Percentiles rank a stretch among this genome's conserved stretches.
Evolutionary conservation across 2,888 invertebrate species (phyloP).

Genomic region (Ormyrus rosae): DNA sequence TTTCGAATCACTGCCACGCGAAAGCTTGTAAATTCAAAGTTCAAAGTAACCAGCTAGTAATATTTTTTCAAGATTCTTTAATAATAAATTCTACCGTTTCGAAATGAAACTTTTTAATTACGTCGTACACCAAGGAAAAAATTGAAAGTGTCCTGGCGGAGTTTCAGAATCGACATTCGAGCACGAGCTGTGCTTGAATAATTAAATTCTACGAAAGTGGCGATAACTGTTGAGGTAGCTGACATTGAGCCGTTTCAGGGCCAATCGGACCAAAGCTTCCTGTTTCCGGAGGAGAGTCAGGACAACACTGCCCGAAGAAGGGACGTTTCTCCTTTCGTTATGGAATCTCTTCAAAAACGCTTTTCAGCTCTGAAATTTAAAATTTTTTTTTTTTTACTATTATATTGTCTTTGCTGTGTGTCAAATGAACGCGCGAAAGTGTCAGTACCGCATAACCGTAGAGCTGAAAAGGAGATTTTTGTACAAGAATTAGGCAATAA

Average conservation of each 20-base stretch:
- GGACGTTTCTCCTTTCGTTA: constrained; percentile 2
- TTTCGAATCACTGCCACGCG: too few species aligned
- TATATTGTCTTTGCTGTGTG: background rate
- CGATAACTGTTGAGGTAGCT: constrained; percentile 73
- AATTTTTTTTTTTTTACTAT: background rate
- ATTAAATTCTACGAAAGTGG: constrained; percentile 63
- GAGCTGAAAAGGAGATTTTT: background rate
- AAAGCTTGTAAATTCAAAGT: too few species aligned
- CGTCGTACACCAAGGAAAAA: background rate
- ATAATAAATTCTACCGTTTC: background rate
- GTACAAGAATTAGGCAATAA: background rate
- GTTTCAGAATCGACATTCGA: constrained; percentile 56
- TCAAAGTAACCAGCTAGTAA: too few species aligned
- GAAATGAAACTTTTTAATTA: too few species aligned
- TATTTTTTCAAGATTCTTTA: too few species aligned
- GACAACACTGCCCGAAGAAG: constrained; percentile 13
- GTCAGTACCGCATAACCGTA: background rate
- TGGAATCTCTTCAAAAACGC: background rate
- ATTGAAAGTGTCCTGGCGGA: background rate
- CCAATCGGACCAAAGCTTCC: constrained; percentile 72
- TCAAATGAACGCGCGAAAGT: background rate
- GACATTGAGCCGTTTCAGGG: constrained; percentile 74
- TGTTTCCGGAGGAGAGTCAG: constrained; percentile 58
- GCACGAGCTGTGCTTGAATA: constrained; percentile 57
- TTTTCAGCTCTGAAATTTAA: constrained; percentile 5